These are phyloP conservation scores for Mesorhabditis spiculigera DNA, from an alignment of 2,888 invertebrate species.

Conservation along the genomic window DNA sequence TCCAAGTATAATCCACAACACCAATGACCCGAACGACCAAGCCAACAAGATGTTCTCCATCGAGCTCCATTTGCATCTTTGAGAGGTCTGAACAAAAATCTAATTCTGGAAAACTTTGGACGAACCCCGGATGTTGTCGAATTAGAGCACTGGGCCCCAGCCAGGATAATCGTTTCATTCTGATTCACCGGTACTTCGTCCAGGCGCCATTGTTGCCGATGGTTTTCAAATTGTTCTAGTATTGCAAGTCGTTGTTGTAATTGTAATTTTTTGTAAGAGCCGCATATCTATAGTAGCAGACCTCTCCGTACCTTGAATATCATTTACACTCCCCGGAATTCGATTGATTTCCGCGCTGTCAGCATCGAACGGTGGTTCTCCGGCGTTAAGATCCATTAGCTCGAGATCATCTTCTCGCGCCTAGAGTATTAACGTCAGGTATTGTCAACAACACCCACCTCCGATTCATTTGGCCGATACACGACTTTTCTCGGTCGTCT, in stretches of 20 bases:
- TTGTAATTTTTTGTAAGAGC: background rate
- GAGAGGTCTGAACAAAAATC: conserved; percentile 13
- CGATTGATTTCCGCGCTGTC: background rate
- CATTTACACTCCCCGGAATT: background rate
- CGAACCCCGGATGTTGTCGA: background rate
- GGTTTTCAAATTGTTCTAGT: background rate
- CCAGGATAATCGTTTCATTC: background rate
- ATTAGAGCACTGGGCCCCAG: background rate
- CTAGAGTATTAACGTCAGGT: background rate
- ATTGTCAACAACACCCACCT: background rate
- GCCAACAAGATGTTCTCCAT: conserved; percentile 33
- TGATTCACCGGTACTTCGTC: background rate
- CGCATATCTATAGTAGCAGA: background rate
- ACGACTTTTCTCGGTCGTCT: conserved; percentile 1
- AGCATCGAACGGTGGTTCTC: background rate
- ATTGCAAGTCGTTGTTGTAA: background rate
- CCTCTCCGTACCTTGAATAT: background rate
- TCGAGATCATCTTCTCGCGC: background rate
- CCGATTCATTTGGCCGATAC: background rate
- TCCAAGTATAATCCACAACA: conserved; percentile 32
- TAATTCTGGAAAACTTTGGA: background rate
- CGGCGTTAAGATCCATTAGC: background rate
- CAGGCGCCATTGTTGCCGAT: background rate
- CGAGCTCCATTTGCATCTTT: conserved; percentile 29
- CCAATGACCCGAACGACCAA: conserved; percentile 34